Base-by-base conservation (phyloP, 1,140 invertebrate species). In the Bradysia coprophila region DNA sequence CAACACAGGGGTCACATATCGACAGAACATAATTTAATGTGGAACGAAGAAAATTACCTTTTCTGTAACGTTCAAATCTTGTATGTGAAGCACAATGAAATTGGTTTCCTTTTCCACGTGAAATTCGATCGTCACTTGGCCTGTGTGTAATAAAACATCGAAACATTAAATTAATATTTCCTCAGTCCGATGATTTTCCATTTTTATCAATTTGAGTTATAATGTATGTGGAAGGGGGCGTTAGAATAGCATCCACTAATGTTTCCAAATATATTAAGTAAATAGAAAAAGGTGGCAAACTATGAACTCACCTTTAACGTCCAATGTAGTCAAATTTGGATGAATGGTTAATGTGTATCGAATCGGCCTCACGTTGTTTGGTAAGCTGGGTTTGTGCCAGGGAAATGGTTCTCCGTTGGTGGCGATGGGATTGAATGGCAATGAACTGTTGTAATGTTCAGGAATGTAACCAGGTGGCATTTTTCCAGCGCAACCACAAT, bases 331-430 rank as follows among this genome's bases (percentile, higher is more conserved):
- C 18, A 96, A 65, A 65, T 96, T 94, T 37, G 92, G 91, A 67
- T 94, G 89, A 43, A 96, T 78, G 54, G 79, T 82, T 20, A 97
- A 73, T 52, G 82, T 81, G 57, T 97, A 97, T 46, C 81, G 74
- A 46, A 78, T 67, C 20, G 92, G 92, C 53, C 76, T 72, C 19
- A 82, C 71, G 54, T 77, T 78, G 28, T 67, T 69, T 4, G 93
- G 93, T 48, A 97, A 69, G 42, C 87, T 73, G 45, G 88, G 71
- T 51, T 80, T 74, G 45, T 86, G 75, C 89, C 90, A 96, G 22
- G 91, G 90, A 58, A 90, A 96, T 28, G 78, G 67, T 62, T 87
- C 67, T 8, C 78, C 77, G 48, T 78, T 79, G 28, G 77, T 83
- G 21, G 85, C 78, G 51, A 78, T 71, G 33, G 79, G 75, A 46